Base-by-base conservation (phyloP, 2,113 vertebrate species). In the Glaucidium brasilianum region DNA sequence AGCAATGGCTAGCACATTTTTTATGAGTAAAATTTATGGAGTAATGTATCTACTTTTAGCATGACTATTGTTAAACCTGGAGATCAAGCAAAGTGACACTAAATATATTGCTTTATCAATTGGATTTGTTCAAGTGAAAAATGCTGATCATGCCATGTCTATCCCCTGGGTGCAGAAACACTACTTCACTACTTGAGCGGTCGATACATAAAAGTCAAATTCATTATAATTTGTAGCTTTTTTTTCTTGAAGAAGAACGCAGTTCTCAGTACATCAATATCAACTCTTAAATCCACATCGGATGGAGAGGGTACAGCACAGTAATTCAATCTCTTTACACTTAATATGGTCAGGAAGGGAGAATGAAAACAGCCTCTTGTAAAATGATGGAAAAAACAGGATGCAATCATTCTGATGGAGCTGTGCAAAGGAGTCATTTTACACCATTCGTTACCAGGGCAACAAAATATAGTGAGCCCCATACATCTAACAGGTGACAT, bases 321-420 rank as follows among this genome's bases (percentile, higher is more conserved):
- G 97, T 98, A 98, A 99, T 98, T 98, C 98, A 98, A 98, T 98
- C 98, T 98, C 98, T 98, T 98, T 98, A 98, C 97, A 97, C 98
- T 98, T 98, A 98, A 98, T 98, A 98, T 96, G 98, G 98, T 97
- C 98, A 98, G 98, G 98, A 98, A 98, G 95, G 92, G 97, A 98
- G 98, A 98, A 98, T 98, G 98, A 98, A 98, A 98, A 98, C 98
- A 98, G 98, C 96, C 98, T 98, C 98, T 98, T 98, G 98, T 98
- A 98, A 98, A 98, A 98, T 98, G 98, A 98, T 98, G 98, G 98
- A 97, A 98, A 98, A 98, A 98, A 98, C 98, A 98, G 98, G 98
- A 98, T 98, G 98, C 98, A 98, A 98, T 99, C 98, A 98, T 98
- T 98, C 98, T 98, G 98, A 98, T 98, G 97, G 98, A 98, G 97